phyloP scores from a whole-genome alignment of 2,113 vertebrate genomes.

The Atherinomorus stipes region DNA sequence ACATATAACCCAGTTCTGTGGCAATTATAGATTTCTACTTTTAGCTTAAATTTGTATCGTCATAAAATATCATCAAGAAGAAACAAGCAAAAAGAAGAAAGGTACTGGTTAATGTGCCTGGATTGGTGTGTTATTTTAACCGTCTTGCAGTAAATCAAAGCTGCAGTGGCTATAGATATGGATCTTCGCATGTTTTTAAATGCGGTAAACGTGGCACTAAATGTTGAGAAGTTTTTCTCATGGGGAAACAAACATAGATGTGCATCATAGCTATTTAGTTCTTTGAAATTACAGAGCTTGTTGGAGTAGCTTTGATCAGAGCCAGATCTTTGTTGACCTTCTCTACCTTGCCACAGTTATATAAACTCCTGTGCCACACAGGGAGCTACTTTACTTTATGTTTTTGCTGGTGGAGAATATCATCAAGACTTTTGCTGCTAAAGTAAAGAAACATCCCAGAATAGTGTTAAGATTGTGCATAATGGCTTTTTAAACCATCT shows the following conservation, averaged over 20 bases:
- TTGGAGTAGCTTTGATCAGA: constrained; percentile 42
- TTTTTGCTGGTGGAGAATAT: not conserved
- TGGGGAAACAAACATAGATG: no score
- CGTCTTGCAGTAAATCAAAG: no score
- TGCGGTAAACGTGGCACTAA: no score
- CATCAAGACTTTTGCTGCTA: not conserved
- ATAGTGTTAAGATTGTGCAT: not conserved
- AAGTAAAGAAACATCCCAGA: not conserved
- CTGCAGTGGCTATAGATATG: no score
- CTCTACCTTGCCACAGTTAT: constrained; percentile 31
- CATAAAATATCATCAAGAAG: no score
- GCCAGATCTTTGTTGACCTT: constrained; percentile 28
- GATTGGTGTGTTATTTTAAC: no score
- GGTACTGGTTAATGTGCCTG: no score
- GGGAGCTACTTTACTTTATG: not conserved
- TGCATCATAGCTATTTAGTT: constrained; percentile 24
- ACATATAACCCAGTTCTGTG: no score
- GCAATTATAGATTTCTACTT: not conserved
- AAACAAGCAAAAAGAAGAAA: no score
- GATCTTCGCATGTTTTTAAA: no score
- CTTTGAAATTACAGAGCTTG: constrained; percentile 29
- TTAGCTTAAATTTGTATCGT: no score
- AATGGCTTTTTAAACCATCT: not conserved
- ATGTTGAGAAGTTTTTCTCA: no score
- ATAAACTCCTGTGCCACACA: not conserved